Base-by-base conservation (phyloP, 2,888 invertebrate genomes). In the Endotricha flammealis region DNA sequence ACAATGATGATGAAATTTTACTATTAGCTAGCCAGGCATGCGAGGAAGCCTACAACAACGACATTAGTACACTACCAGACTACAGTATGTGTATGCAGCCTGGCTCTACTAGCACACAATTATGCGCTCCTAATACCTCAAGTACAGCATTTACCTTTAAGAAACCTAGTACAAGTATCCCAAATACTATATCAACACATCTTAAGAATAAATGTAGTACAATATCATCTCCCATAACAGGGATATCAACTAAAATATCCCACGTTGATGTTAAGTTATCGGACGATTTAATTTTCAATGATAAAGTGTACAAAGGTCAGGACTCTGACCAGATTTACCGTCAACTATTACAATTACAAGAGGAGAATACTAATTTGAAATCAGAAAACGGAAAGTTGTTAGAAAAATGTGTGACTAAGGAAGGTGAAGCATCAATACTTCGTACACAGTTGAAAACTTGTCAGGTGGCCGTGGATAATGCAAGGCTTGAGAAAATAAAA, bases 371-470 rank as follows among this genome's bases (percentile, higher is more conserved):
- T 1, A 83, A 79, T 46, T 49, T 86, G 4, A 83, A 78, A 42
- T 75, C 75, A 0, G 83, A 85, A 38, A 83, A 85, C 56, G 80
- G 81, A 1, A 83, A 78, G 44, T 54, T 86, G 23, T 47, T 78
- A 25, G 83, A 88, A 28, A 80, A 87, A 62, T 88, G 80, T 69
- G 75, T 87, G 1, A 88, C 87, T 0, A 89, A 89, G 50, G 88
- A 88, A 53, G 90, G 88, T 1, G 90, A 90, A 57, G 85, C 88
- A 0, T 79, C 88, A 3, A 88, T 90, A 50, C 58, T 90, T 36
- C 65, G 90, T 8, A 79, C 79, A 1, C 89, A 90, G 57, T 53
- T 90, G 34, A 87, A 87, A 44, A 74, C 81, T 13, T 74, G 74
- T 33, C 87, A 86, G 48, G 51, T 64, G 0, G 69, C 80, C 0